Conservation (phyloP, 2,113 vertebrate genomes). For the Eira barbara region DNA sequence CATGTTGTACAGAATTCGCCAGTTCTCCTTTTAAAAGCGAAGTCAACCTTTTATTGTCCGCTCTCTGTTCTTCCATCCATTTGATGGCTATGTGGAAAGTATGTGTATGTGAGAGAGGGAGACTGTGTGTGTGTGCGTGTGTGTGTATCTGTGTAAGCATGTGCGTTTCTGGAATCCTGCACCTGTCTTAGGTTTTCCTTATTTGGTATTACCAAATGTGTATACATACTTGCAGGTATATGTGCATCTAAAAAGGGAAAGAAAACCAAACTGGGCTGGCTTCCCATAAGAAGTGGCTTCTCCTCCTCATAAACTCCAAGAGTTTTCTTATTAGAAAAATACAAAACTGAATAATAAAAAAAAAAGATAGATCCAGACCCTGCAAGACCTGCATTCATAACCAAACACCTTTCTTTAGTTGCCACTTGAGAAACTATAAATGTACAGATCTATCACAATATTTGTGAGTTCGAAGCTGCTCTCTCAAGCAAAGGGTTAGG, state of each 20-base stretch:
- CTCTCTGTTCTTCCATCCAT: neutral
- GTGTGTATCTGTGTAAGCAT: neutral
- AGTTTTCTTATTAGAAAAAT: slow-evolving; percentile 45
- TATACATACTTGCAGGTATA: slow-evolving; percentile 10
- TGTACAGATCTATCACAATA: neutral
- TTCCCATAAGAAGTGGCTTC: slow-evolving; percentile 1
- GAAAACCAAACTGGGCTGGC: neutral
- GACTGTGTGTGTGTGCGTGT: neutral
- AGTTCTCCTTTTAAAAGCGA: slow-evolving; percentile 42
- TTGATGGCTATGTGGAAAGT: neutral
- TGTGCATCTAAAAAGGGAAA: slow-evolving; percentile 29
- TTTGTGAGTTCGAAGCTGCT: neutral
- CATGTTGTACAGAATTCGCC: slow-evolving; percentile 47
- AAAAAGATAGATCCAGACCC: neutral
- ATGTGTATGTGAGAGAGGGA: neutral
- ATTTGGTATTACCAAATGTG: slow-evolving; percentile 49
- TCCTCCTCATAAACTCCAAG: slow-evolving; percentile 16
- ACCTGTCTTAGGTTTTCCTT: slow-evolving; percentile 57
- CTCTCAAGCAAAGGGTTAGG: neutral
- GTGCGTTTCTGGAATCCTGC: slow-evolving; percentile 25
- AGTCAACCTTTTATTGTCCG: slow-evolving; percentile 39
- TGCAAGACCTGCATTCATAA: slow-evolving; percentile 21
- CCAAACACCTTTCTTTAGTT: slow-evolving; percentile 39
- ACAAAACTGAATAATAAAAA: neutral
- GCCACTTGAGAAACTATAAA: slow-evolving; percentile 38